Base-by-base conservation (phyloP, 2,113 vertebrate genomes). In the Melanostigma gelatinosum region DNA sequence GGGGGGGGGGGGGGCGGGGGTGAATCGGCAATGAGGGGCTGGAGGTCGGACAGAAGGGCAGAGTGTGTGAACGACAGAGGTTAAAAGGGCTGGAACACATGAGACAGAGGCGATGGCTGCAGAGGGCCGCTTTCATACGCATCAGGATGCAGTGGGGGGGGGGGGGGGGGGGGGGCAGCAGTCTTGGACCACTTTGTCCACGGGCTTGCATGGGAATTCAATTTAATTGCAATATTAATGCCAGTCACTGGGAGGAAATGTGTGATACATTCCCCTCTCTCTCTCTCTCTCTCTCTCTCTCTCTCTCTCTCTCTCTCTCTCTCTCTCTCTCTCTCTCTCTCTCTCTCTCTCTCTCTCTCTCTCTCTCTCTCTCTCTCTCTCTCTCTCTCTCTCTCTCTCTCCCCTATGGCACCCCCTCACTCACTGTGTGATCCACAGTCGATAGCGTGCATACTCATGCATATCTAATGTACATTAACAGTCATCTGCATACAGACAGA, bases 1-100 rank as follows among this genome's bases (percentile, higher is more conserved):
- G 32, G 3, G 32, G 3, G 46, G 84, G 64, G 84, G 72, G 82
- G 67, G 83, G 72, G 74, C 74, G 79, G 82, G 46, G 46, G 1
- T 68, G 83, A 80, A 85, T 79, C 79, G 64, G 87, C 83, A 84
- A 85, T 87, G 75, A 77, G 24, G 82, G 88, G 84, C 72, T 92
- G 88, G 88, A 92, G 89, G 93, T 92, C 77, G 81, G 89, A 86
- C 81, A 82, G 86, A 90, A 90, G 85, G 90, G 86, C 86, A 91
- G 86, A 82, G 86, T 80, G 86, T 82, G 90, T 90, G 91, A 90
- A 65, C 40, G 80, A 68, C 75, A 70, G 84, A 85, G 88, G 91
- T 90, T 90, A 92, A 91, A 87, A 82, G 79, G 87, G 82, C 72
- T 72, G 90, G 74, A 83, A 79, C 67, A 82, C 83, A 87, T 42